Base-by-base conservation (phyloP, 2,888 invertebrate genomes). In the Xestoiulus laeticollis region DNA sequence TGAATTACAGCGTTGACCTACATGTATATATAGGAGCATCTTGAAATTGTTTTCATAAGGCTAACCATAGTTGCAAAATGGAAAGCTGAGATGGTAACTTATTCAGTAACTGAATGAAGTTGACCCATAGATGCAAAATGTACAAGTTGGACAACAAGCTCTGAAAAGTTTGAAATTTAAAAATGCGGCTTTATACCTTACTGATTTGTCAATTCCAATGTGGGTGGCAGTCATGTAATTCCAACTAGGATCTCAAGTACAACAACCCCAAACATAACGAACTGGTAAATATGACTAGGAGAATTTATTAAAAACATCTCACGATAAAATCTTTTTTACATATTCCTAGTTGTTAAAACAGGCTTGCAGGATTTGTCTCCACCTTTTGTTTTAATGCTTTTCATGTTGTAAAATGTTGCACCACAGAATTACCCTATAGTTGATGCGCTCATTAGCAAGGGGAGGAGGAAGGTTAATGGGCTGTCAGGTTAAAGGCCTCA, bases 341-440 rank as follows among this genome's bases (percentile, higher is more conserved):
- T 22, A 68, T 68, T 68, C 59, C 59, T 8, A 5, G 59, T 22
- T 68, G 59, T 22, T 22, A 68, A 68, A 68, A 68, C 59, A 8
- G 59, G 59, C 59, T 68, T 6, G 19, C 4, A 68, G n/a, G 59
- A 68, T 22, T 19, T 68, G 59, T 68, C 59, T 68, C 59, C 59
- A 68, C 59, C 59, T 68, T 22, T 68, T 68, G 59, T 68, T 68
- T 68, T 8, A 68, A 68, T 68, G 59, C 59, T 22, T 26, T 53
- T 68, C 59, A 22, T 8, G 22, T 68, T 26, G 22, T 8, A 8
- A 5, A 68, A 48, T 10, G 22, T 68, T 10, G 26, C 59, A 68
- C 59, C 59, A 68, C 59, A 68, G 22, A n/a, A n/a, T n/a, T 22
- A 68, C 59, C 38, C 59, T 68, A 68, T 22, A 68, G 5, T 22